phyloP scores from a whole-genome alignment of 2,888 invertebrate genomes.

The Venusia cambrica region DNA sequence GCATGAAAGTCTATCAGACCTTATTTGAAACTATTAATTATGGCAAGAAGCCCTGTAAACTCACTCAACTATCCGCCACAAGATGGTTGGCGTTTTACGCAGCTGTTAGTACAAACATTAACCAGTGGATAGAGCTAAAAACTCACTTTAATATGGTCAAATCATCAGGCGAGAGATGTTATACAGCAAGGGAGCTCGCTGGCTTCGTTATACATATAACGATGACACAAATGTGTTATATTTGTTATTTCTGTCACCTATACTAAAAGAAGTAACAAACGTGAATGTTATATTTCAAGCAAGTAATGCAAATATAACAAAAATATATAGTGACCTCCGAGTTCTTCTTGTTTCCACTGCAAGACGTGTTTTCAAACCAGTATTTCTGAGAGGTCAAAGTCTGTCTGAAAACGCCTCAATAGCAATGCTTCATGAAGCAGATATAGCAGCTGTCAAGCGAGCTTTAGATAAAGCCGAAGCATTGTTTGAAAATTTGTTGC shows the following conservation, averaged over 20 bases:
- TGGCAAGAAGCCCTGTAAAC: conserved; percentile 11
- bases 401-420: conserved; percentile 19
- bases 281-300: conserved; percentile 14
- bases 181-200: conserved; percentile 24
- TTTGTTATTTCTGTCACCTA: conserved; percentile 13
- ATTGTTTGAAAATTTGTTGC: conserved; percentile 25
- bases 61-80: conserved; percentile 8
- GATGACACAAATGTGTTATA: conserved; percentile 26
- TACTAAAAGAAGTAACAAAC: conserved; percentile 20
- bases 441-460: conserved; percentile 26
- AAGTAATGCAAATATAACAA: conserved; percentile 4
- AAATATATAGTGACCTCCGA: conserved; percentile 4
- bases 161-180: conserved; percentile 21
- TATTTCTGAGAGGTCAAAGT: conserved; percentile 25
- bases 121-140: conserved; percentile 25
- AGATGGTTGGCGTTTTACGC: conserved; percentile 10
- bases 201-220: conserved; percentile 22
- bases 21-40: conserved; percentile 7
- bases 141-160: conserved; percentile 22
- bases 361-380: conserved; percentile 23
- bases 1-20: conserved; percentile 16
- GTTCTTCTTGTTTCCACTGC: conserved; percentile 8
- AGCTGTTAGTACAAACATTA: conserved; percentile 19
- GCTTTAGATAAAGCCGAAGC: conserved; percentile 26
- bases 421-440: conserved; percentile 18